Evolutionary conservation across 2,113 vertebrate genomes (phyloP).

Genomic region (Anoplopoma fimbria): DNA sequence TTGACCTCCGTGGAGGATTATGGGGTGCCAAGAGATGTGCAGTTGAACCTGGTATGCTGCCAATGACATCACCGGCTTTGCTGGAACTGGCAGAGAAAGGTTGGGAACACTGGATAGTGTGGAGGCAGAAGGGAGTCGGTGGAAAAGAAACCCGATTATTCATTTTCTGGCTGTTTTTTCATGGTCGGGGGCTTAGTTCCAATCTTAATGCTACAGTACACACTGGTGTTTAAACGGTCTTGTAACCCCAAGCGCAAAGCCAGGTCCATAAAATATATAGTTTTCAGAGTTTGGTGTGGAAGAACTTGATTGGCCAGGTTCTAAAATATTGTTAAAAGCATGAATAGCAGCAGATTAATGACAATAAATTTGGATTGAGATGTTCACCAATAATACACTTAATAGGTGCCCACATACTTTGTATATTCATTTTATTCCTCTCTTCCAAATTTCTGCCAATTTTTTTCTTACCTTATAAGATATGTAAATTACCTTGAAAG

Average conservation of each 20-base stretch:
- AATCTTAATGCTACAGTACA: not conserved
- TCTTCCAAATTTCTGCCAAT: not conserved
- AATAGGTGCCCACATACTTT: not conserved
- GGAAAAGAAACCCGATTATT: not conserved
- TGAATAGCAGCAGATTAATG: not conserved
- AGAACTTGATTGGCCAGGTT: not conserved
- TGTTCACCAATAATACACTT: not conserved
- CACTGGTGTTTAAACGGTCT: not conserved
- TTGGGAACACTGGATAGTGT: not conserved
- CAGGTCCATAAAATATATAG: too few relatives aligned
- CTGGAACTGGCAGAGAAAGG: constrained; percentile 7
- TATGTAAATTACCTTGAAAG: too few relatives aligned
- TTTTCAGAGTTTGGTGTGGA: not conserved
- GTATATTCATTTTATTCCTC: not conserved
- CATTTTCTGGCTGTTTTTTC: not conserved
- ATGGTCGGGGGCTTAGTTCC: not conserved
- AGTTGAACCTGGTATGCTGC: constrained; percentile 28
- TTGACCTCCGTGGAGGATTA: constrained; percentile 26
- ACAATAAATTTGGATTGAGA: not conserved
- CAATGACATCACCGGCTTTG: constrained; percentile 15
- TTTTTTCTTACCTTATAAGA: not conserved
- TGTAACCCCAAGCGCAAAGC: not conserved
- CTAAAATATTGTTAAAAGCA: too few relatives aligned
- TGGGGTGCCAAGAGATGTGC: constrained; percentile 52
- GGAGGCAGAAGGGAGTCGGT: not conserved